Conservation (phyloP, 2,888 invertebrate species). For the Arenicola marina region DNA sequence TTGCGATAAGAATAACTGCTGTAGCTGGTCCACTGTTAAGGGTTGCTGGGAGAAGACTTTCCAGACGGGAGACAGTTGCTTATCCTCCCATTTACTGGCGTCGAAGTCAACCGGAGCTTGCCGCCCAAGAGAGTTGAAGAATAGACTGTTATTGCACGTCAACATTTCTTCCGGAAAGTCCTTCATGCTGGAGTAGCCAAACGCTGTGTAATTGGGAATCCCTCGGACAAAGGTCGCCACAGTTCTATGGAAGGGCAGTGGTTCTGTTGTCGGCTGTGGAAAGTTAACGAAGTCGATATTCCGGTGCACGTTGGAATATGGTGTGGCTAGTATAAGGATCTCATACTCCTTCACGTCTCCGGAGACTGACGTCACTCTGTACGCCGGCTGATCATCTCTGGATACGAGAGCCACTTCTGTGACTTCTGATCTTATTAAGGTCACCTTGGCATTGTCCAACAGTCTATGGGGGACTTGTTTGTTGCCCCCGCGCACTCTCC, state of each 20-base stretch:
- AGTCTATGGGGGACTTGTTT: constrained; percentile 48
- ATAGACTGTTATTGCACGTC: constrained; percentile 62
- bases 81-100: constrained; percentile 36
- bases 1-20: constrained; percentile 62
- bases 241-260: constrained; percentile 64
- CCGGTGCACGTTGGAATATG: constrained; percentile 63
- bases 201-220: constrained; percentile 62
- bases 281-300: constrained; percentile 64
- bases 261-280: constrained; percentile 37
- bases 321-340: constrained; percentile 68
- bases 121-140: constrained; percentile 64
- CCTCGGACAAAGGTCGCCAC: constrained; percentile 67
- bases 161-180: constrained; percentile 60
- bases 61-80: constrained; percentile 60
- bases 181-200: constrained; percentile 56
- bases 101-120: constrained; percentile 41
- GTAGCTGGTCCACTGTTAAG: constrained; percentile 61
- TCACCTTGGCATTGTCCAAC: constrained; percentile 58
- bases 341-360: constrained; percentile 61
- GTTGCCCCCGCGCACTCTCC: constrained; percentile 70
- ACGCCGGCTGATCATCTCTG: not conserved
- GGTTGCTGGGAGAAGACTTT: constrained; percentile 67
- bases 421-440: constrained; percentile 58
- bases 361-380: not conserved
- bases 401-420: constrained; percentile 35